These are phyloP conservation scores for Andrena haemorrhoa DNA, from an alignment of 2,888 invertebrate genomes.

Conservation along the genomic window DNA sequence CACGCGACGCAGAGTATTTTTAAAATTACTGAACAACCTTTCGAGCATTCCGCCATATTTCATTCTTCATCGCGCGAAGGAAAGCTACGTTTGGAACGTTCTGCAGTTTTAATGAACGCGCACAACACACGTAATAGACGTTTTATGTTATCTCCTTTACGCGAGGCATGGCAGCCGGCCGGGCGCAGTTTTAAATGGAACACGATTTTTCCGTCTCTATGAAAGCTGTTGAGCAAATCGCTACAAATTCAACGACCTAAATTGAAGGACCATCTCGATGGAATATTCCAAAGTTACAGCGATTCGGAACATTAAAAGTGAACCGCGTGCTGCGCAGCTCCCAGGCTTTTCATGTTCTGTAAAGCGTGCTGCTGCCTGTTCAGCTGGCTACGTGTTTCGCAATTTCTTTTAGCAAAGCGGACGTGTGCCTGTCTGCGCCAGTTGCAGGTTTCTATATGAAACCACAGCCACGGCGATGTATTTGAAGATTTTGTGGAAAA, in stretches of 20 bases:
- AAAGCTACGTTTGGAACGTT: neutral
- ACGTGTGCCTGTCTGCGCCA: conserved; percentile 3
- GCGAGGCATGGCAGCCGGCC: neutral
- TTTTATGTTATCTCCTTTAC: neutral
- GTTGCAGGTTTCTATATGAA: neutral
- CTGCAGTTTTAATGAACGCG: neutral
- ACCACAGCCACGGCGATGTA: neutral
- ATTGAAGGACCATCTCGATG: conserved; percentile 27
- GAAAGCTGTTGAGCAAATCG: conserved; percentile 21
- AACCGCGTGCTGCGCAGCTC: conserved; percentile 5
- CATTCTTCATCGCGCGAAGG: neutral
- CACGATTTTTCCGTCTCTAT: conserved; percentile 10
- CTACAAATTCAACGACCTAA: conserved; percentile 26
- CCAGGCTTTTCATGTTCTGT: neutral
- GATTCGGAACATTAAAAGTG: conserved; percentile 24
- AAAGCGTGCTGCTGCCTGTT: neutral
- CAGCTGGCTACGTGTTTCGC: neutral
- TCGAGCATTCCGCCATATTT: neutral
- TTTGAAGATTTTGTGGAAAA: neutral
- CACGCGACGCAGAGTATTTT: too few species aligned
- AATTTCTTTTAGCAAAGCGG: neutral
- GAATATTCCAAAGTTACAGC: conserved; percentile 24
- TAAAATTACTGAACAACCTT: neutral
- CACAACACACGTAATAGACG: neutral
- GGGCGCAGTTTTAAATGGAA: conserved; percentile 14